These are phyloP conservation scores for Pygmarrhopalites habei DNA, from an alignment of 1,140 invertebrate genomes.

Conservation along the genomic window DNA sequence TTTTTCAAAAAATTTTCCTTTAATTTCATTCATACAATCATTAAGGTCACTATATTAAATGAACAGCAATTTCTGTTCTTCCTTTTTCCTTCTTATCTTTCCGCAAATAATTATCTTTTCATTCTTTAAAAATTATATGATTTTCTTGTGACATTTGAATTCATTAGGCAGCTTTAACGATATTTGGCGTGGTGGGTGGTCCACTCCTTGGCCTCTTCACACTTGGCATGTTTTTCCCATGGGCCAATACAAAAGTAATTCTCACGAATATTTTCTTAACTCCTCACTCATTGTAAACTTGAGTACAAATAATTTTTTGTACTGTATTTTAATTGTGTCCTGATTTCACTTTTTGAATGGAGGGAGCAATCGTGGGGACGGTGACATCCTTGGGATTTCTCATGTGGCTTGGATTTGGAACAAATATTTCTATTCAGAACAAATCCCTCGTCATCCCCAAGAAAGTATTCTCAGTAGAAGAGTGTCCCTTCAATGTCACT, in stretches of 20 bases:
- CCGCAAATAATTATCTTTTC: slow-evolving; percentile 29
- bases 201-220: slow-evolving; percentile 76
- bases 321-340: too few species aligned
- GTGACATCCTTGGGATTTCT: slow-evolving; percentile 60
- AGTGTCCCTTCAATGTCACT: slow-evolving; percentile 48
- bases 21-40: background rate
- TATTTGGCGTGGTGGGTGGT: slow-evolving; percentile 34
- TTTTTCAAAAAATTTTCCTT: too few species aligned
- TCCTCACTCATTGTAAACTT: background rate
- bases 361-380: slow-evolving; percentile 63
- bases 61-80: background rate
- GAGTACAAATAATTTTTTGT: slow-evolving; percentile 49
- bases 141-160: slow-evolving; percentile 37
- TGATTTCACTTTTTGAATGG: too few species aligned
- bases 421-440: slow-evolving; percentile 62
- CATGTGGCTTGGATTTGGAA: slow-evolving; percentile 78
- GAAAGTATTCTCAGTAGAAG: slow-evolving; percentile 59
- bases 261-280: slow-evolving; percentile 43
- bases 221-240: slow-evolving; percentile 80
- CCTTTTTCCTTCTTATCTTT: background rate
- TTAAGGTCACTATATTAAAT: background rate
- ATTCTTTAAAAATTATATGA: background rate
- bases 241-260: slow-evolving; percentile 65
- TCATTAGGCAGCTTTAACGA: slow-evolving; percentile 25
- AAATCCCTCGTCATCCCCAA: slow-evolving; percentile 56